These are phyloP conservation scores for Trichomycterus rosablanca DNA, from an alignment of 2,113 vertebrate species.

Conservation along the genomic window DNA sequence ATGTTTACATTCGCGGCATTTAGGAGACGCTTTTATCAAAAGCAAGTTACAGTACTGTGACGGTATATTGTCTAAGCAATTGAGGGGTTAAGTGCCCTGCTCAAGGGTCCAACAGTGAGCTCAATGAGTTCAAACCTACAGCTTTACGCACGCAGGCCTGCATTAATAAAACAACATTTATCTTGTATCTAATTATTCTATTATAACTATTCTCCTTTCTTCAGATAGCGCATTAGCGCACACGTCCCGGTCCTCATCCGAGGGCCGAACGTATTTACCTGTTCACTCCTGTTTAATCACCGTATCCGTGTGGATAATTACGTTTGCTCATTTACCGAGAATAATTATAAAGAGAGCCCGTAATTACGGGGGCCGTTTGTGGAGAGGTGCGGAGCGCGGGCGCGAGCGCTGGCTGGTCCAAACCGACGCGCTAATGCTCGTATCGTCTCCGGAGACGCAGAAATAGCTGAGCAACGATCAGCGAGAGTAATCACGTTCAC, in stretches of 20 bases:
- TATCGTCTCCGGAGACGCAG: conserved; percentile 16
- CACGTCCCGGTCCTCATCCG: conserved; percentile 64
- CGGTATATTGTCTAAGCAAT: no score
- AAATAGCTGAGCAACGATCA: conserved; percentile 10
- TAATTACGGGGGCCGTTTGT: conserved; percentile 61
- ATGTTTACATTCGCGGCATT: no score
- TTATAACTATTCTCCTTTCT: conserved; percentile 61
- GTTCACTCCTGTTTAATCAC: conserved; percentile 63
- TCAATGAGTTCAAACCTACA: no score
- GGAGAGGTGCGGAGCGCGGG: conserved; percentile 53
- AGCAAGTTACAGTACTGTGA: no score
- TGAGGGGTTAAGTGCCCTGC: no score
- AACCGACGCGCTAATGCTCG: conserved; percentile 14
- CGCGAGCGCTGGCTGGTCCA: conserved; percentile 44
- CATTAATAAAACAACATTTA: conserved; percentile 60
- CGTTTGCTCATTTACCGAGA: conserved; percentile 69
- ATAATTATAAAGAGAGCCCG: conserved; percentile 67
- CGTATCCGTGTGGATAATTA: no score
- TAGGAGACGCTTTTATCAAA: no score
- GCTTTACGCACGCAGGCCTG: conserved; percentile 1
- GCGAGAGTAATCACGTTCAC: background rate
- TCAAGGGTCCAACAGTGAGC: no score
- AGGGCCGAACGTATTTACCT: conserved; percentile 65
- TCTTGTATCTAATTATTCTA: conserved; percentile 70
- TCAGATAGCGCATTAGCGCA: conserved; percentile 60